These are phyloP conservation scores for Bombus confusus DNA, from an alignment of 1,140 invertebrate species.

Conservation along the genomic window DNA sequence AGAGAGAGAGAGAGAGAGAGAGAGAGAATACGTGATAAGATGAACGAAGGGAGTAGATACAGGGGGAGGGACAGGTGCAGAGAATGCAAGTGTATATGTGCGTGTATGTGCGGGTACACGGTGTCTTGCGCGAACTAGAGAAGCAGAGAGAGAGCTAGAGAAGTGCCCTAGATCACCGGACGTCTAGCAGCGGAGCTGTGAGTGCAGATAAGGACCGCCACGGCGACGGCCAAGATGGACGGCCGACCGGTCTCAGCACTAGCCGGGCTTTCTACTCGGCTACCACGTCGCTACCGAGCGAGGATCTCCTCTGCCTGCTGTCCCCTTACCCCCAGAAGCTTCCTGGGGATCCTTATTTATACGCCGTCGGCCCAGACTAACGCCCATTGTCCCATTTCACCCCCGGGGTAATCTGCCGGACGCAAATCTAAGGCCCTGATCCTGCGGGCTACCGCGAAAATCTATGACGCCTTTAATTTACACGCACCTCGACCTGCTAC, in stretches of 20 bases:
- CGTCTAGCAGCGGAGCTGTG: conserved; percentile 82
- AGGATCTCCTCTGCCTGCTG: conserved; percentile 66
- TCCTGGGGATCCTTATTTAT: conserved; percentile 82
- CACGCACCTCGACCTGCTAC: conserved; percentile 64
- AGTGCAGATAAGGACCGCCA: conserved; percentile 82
- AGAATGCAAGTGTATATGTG: not conserved
- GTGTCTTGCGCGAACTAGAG: conserved; percentile 9
- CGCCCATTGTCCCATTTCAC: conserved; percentile 83
- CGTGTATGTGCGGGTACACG: too few relatives aligned
- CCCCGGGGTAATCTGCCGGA: conserved; percentile 81
- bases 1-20: not conserved
- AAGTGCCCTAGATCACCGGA: conserved; percentile 81
- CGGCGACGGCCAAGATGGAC: conserved; percentile 82
- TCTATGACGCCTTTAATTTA: conserved; percentile 83
- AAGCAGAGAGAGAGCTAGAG: conserved; percentile 49
- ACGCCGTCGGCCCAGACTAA: conserved; percentile 81
- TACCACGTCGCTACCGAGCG: conserved; percentile 66
- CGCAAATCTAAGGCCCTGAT: conserved; percentile 83
- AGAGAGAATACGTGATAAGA: conserved; percentile 3
- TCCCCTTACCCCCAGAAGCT: conserved; percentile 68
- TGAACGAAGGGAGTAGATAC: not conserved
- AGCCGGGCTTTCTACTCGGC: conserved; percentile 70
- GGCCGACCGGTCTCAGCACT: conserved; percentile 79
- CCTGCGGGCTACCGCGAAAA: conserved; percentile 82
- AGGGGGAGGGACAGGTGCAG: conserved; percentile 14